Evolutionary conservation across 2,113 vertebrate genomes (phyloP).

Genomic region (Vicugna pacos): DNA sequence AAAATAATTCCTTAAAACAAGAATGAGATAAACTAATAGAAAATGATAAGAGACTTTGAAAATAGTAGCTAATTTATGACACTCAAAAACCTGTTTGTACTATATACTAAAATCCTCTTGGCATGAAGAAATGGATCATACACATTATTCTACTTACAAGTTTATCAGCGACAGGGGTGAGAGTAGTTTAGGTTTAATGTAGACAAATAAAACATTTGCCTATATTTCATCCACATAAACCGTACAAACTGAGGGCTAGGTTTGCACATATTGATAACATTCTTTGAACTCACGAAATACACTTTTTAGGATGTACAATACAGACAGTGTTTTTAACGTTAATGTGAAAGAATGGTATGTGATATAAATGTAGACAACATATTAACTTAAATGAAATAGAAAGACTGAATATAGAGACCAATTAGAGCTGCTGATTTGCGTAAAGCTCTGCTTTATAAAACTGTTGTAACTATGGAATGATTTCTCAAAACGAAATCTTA

Average conservation of each 20-base stretch:
- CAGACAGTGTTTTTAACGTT: background rate
- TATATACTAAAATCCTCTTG: background rate
- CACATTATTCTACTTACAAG: background rate
- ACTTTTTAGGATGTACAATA: background rate
- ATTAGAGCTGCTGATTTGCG: background rate
- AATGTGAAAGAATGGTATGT: background rate
- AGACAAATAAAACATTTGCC: background rate
- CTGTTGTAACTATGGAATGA: background rate
- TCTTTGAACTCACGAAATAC: background rate
- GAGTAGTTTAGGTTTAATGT: background rate
- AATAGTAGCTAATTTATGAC: background rate
- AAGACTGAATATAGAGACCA: background rate
- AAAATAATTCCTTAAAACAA: background rate
- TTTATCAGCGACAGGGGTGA: background rate
- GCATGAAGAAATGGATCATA: background rate
- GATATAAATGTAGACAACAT: background rate
- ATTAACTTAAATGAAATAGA: background rate
- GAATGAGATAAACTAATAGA: background rate
- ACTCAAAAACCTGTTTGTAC: background rate
- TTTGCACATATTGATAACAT: background rate
- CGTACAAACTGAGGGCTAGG: background rate
- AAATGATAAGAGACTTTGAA: background rate
- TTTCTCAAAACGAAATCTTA: background rate
- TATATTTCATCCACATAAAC: background rate
- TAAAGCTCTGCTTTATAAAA: background rate